Conservation (phyloP, 2,797 vertebrate genomes). For the Gymnothorax javanicus region DNA sequence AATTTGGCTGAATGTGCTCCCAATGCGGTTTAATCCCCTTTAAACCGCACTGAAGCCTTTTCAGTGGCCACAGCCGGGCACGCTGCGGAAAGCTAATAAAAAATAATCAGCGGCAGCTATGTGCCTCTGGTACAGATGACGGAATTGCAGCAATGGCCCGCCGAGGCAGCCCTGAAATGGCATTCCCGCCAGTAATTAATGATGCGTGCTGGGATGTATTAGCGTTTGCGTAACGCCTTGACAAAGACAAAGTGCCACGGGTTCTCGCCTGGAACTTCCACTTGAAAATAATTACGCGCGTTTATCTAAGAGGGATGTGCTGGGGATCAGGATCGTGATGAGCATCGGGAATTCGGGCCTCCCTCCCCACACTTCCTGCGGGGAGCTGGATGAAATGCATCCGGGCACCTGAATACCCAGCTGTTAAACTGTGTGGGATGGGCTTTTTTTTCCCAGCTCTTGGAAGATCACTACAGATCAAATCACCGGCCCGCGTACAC, state of each 20-base stretch:
- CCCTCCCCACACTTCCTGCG: not conserved
- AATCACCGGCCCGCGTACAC: not conserved
- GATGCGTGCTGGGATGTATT: slow-evolving; percentile 1
- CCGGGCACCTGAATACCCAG: not conserved
- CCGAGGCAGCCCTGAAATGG: not conserved
- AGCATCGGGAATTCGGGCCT: not conserved
- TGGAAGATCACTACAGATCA: not conserved
- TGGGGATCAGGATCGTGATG: slow-evolving; percentile 2
- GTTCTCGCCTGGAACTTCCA: not conserved
- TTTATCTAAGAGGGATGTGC: slow-evolving; percentile 17
- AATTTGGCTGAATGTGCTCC: not conserved
- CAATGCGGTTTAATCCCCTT: not conserved
- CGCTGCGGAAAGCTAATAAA: not conserved
- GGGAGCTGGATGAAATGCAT: not conserved
- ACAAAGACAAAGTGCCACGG: slow-evolving; percentile 8
- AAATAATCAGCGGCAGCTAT: not conserved
- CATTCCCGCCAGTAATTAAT: slow-evolving; percentile 14
- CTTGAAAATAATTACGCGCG: not conserved
- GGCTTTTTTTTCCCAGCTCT: not conserved
- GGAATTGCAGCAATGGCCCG: not conserved
- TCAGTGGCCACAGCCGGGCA: not conserved
- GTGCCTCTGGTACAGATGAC: not conserved
- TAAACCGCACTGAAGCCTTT: not conserved
- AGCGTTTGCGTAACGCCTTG: not conserved
- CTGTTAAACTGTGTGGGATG: not conserved